phyloP scores from a whole-genome alignment of 2,113 vertebrate species.

The cat (Felis catus) region DNA sequence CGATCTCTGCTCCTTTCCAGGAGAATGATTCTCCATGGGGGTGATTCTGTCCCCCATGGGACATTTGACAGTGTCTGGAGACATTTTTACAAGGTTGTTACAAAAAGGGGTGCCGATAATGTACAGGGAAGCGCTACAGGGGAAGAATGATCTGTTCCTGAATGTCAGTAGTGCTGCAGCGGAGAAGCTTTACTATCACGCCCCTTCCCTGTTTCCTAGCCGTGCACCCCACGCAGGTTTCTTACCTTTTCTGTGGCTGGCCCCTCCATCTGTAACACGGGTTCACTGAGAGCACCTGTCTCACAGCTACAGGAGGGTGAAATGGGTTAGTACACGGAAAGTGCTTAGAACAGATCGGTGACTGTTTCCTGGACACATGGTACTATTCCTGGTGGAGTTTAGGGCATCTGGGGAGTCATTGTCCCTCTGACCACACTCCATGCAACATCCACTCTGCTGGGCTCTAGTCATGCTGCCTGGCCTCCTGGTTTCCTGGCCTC shows the following conservation, averaged over 20 bases:
- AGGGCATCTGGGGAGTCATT: not conserved
- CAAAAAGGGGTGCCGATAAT: not conserved
- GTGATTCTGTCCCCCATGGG: not conserved
- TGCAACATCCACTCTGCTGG: not conserved
- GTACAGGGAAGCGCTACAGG: not conserved
- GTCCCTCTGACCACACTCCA: not conserved
- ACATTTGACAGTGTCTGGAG: not conserved
- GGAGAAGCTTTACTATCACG: not conserved
- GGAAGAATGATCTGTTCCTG: not conserved
- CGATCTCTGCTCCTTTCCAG: not conserved
- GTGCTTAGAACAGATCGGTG: not conserved
- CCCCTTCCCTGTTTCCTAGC: no score
- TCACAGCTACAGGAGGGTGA: accelerated
- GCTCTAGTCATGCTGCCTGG: not conserved
- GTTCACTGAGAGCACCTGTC: not conserved
- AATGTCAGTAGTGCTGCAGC: no score
- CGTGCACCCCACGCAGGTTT: not conserved
- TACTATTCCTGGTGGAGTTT: not conserved
- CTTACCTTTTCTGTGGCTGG: not conserved
- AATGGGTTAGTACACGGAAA: not conserved
- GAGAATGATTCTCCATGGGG: not conserved
- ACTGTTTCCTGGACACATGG: not conserved
- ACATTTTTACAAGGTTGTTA: not conserved
- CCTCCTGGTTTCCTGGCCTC: not conserved
- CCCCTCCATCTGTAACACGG: not conserved